Evolutionary conservation across 2,797 vertebrate species (phyloP), one percentile per base, ranked within the genome.

Genomic region (Cynopterus sphinx): DNA sequence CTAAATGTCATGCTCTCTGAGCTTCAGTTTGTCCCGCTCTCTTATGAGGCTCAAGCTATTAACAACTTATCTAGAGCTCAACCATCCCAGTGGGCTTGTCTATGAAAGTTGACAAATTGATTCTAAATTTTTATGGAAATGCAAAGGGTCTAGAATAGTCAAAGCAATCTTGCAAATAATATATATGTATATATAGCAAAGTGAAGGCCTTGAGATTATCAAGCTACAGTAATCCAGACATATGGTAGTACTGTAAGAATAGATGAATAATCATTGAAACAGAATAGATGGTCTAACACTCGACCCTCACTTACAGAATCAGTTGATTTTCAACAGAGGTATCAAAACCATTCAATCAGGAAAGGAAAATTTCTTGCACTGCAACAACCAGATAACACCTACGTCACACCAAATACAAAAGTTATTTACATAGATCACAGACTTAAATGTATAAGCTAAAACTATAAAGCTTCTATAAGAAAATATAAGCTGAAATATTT

Each of bases 401-500:
- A 74, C 19, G 55, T 93, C 77, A 91, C 6, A 67, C 43, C 46
- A 83, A 49, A 75, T 28, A n/a, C 9, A 95, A 61, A 92, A 75
- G 41, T 65, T 86, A 83, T 77, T 87, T 65, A 67, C 68, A 61
- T 61, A n/a, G 24, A 77, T 57, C 39, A 65, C 19, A 65, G 28
- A 61, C 19, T n/a, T 61, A 82, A 84, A n/a, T 59, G 1, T 31
- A 59, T 31, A 86, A 92, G 85, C 41, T 83, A 67, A 77, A 91
- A 63, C 36, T 53, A 33, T 67, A 71, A 91, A 65, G 7, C 55
- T 55, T 78, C 67, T 24, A 16, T 53, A 87, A 91, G 49, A 87
- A 90, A 81, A 71, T 46, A 33, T 10, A 88, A 94, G 9, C 78
- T 49, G 86, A 91, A 91, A 65, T 81, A 43, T 65, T 77, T 88